A percentile compares a stretch with the other conserved stretches of the same genome.
phyloP scores from a whole-genome alignment of 1,140 invertebrate genomes.

The Aporrectodea caliginosa region DNA sequence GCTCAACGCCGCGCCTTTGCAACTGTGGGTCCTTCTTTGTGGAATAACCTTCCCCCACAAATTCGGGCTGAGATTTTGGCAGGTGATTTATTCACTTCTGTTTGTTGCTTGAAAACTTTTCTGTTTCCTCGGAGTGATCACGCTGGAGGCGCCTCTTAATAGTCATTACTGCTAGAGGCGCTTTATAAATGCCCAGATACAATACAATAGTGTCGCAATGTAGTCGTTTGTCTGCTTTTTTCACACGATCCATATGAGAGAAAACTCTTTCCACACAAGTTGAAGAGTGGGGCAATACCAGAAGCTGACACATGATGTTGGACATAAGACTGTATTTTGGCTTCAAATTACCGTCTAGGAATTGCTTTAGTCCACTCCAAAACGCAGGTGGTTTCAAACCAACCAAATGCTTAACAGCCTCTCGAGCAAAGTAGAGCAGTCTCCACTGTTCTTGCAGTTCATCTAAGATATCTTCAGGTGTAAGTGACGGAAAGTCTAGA shows the following conservation, averaged over 20 bases:
- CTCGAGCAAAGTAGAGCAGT: background rate
- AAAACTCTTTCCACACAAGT: background rate
- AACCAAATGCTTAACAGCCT: background rate
- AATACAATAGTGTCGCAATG: background rate
- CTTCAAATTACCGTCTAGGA: background rate
- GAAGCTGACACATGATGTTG: background rate
- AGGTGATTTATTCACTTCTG: too few relatives aligned
- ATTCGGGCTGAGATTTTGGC: too few relatives aligned
- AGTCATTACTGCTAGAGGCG: too few relatives aligned
- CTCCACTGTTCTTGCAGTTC: background rate
- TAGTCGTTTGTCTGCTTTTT: background rate
- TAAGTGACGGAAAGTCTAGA: background rate
- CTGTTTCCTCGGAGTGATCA: too few relatives aligned
- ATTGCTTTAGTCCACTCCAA: background rate
- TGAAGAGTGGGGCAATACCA: background rate
- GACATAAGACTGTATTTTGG: background rate
- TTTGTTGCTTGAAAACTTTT: too few relatives aligned
- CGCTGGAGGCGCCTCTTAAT: too few relatives aligned
- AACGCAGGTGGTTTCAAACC: background rate
- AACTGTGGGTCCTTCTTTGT: too few relatives aligned
- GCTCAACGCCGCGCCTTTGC: too few relatives aligned
- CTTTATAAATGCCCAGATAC: too few relatives aligned
- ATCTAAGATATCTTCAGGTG: background rate
- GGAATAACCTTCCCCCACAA: too few relatives aligned
- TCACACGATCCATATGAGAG: background rate